phyloP scores from a whole-genome alignment of 1,140 invertebrate genomes.

The Eumaeus atala region DNA sequence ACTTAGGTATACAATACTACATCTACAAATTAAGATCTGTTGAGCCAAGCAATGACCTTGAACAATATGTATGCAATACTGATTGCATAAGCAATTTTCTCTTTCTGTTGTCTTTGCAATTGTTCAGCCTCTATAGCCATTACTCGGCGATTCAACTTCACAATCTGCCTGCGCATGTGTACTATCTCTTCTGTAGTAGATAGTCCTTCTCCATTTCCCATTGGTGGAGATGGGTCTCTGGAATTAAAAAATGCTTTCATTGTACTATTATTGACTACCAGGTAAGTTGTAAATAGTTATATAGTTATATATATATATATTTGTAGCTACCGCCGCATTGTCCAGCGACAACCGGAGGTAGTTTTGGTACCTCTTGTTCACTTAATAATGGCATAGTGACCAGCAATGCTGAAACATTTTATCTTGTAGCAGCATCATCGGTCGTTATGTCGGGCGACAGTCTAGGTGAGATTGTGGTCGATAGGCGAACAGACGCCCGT shows the following conservation, averaged over 20 bases:
- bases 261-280: no score
- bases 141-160: constrained; percentile 88
- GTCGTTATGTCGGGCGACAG: no score
- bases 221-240: constrained; percentile 79
- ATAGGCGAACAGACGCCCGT: no score
- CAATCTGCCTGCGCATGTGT: constrained; percentile 87
- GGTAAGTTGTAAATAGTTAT: no score
- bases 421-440: no score
- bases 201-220: constrained; percentile 78
- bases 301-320: no score
- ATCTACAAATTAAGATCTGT: constrained; percentile 74
- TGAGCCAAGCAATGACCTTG: constrained; percentile 90
- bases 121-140: constrained; percentile 89
- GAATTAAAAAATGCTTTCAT: constrained; percentile 27
- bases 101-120: constrained; percentile 84
- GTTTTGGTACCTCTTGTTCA: no score
- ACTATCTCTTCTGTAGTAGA: constrained; percentile 85
- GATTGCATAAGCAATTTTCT: constrained; percentile 86
- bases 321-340: no score
- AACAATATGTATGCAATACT: constrained; percentile 88
- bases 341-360: no score
- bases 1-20: constrained; percentile 30
- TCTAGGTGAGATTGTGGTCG: no score
- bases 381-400: no score
- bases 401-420: no score